These are phyloP conservation scores for Parascotia fuliginaria DNA, from an alignment of 2,888 invertebrate species.

Conservation along the genomic window DNA sequence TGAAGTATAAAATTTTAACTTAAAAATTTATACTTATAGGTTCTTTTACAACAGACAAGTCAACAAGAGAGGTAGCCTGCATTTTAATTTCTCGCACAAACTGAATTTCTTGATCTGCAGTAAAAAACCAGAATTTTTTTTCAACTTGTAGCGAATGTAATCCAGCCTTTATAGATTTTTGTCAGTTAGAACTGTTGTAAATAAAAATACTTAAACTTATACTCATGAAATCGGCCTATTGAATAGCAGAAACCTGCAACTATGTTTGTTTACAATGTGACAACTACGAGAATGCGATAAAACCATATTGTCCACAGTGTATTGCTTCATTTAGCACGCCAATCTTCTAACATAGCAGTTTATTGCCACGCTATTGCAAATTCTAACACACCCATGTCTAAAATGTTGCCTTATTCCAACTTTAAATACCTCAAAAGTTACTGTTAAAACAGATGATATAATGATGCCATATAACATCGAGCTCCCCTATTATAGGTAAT, in stretches of 20 bases:
- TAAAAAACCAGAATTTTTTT: too few species aligned
- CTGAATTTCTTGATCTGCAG: too few species aligned
- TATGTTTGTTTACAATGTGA: background rate
- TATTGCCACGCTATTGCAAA: background rate
- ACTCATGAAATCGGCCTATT: background rate
- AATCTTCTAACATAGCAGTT: background rate
- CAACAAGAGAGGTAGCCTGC: too few species aligned
- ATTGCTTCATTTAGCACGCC: background rate
- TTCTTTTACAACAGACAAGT: too few species aligned
- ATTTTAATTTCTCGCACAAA: too few species aligned
- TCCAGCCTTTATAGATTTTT: too few species aligned
- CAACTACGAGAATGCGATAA: background rate
- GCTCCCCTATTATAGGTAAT: conserved; percentile 26
- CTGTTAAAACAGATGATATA: conserved; percentile 1
- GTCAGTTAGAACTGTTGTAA: too few species aligned
- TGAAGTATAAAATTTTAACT: too few species aligned
- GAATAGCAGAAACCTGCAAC: background rate
- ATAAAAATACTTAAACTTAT: too few species aligned
- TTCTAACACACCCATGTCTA: background rate
- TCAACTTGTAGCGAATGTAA: too few species aligned
- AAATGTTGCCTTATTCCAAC: background rate
- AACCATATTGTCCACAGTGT: conserved; percentile 1
- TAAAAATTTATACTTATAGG: too few species aligned
- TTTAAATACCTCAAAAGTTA: conserved; percentile 3
- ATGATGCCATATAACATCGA: conserved; percentile 17